phyloP scores from a whole-genome alignment of 2,888 invertebrate genomes.

The Apoderus coryli region DNA sequence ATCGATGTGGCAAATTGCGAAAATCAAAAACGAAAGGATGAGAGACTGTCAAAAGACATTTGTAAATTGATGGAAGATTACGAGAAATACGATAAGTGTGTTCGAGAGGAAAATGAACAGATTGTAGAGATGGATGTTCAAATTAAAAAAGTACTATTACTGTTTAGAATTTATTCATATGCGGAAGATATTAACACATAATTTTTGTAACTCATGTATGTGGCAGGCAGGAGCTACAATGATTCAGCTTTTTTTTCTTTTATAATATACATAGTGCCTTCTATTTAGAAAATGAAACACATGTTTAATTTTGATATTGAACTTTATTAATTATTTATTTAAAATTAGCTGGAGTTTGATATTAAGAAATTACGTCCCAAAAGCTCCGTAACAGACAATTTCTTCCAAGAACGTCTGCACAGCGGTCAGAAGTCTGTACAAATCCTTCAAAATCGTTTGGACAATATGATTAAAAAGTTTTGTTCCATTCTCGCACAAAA shows the following conservation, averaged over 20 bases:
- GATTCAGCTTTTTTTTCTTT: too few relatives aligned
- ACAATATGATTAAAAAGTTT: conserved; percentile 62
- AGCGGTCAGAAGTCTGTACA: conserved; percentile 40
- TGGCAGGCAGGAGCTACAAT: too few relatives aligned
- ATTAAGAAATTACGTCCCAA: conserved; percentile 30
- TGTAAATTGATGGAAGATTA: conserved; percentile 40
- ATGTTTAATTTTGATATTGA: too few relatives aligned
- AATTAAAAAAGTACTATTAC: conserved; percentile 28
- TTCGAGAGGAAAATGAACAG: conserved; percentile 29
- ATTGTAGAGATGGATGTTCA: conserved; percentile 37
- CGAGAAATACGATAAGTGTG: conserved; percentile 31
- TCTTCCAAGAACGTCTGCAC: conserved; percentile 35
- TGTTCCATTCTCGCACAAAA: conserved; percentile 63
- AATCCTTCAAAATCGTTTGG: conserved; percentile 59
- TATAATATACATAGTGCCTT: too few relatives aligned
- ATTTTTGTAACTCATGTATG: too few relatives aligned
- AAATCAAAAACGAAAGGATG: conserved; percentile 40
- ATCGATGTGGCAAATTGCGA: conserved; percentile 44
- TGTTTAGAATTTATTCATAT: too few relatives aligned
- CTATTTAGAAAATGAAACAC: too few relatives aligned
- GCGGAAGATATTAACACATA: too few relatives aligned
- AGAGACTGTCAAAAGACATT: conserved; percentile 37
- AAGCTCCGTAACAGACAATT: conserved; percentile 32
- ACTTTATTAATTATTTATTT: background rate
- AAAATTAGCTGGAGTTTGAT: conserved; percentile 32